Conservation (phyloP, 2,113 vertebrate genomes). For the Bubalus kerabau region DNA sequence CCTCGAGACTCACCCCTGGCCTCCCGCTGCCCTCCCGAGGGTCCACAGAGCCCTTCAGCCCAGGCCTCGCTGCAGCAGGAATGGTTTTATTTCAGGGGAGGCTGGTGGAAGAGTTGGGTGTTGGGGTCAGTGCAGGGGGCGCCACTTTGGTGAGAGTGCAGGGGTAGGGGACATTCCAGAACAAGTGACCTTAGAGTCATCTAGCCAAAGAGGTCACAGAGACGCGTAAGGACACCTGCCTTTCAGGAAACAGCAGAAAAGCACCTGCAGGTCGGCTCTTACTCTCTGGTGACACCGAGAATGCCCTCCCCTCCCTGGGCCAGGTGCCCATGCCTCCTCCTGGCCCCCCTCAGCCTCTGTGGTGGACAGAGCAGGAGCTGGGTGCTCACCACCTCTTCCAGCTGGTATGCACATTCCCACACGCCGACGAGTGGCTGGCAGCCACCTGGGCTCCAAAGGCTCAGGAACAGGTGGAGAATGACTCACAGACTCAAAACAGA, state of each 20-base stretch:
- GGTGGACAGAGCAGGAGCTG: not conserved
- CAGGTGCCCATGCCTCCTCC: not conserved
- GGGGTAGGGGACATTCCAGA: not conserved
- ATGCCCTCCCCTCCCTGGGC: not conserved
- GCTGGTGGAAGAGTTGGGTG: not conserved
- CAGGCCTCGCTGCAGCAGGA: not conserved
- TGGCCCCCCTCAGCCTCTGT: not conserved
- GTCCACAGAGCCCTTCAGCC: not conserved
- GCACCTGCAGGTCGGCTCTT: not conserved
- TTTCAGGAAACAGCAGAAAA: not conserved
- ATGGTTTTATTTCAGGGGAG: not conserved
- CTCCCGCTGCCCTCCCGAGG: not conserved
- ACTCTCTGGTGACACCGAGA: not conserved
- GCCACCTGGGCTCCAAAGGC: slow-evolving; percentile 5
- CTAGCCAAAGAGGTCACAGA: not conserved
- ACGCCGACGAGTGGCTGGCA: not conserved
- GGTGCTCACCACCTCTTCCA: not conserved
- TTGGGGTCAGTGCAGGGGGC: not conserved
- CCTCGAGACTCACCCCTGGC: not conserved
- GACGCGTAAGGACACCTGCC: not conserved
- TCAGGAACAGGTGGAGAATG: slow-evolving; percentile 69
- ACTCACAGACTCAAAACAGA: slow-evolving; percentile 55
- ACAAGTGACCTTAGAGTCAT: not conserved
- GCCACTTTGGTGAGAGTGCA: not conserved
- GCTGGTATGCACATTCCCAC: slow-evolving; percentile 44